A percentile compares a stretch with the other conserved stretches of the same genome.
Evolutionary conservation across 2,888 invertebrate genomes (phyloP).

Genomic region (Drosophila neutralis): DNA sequence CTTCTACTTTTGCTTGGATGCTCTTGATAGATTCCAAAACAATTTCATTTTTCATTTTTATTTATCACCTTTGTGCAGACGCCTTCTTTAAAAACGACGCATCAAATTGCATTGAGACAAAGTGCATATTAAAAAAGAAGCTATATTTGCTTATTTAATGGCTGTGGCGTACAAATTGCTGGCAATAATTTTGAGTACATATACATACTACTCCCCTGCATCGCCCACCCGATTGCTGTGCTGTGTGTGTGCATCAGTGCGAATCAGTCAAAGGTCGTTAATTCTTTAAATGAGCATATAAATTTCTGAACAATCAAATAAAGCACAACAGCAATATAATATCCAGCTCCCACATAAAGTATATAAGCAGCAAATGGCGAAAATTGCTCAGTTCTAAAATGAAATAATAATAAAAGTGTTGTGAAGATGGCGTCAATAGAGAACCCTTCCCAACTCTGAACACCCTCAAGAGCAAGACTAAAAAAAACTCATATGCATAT

Average conservation of each 20-base stretch:
- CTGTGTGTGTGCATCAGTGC: conserved; percentile 25
- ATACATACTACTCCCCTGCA: neutral
- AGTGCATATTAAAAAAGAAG: conserved; percentile 50
- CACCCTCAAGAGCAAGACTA: conserved; percentile 18
- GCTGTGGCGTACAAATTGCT: conserved; percentile 64
- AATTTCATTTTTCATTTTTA: neutral
- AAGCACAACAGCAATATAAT: conserved; percentile 35
- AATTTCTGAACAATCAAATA: conserved; percentile 61
- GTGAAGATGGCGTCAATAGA: conserved; percentile 37
- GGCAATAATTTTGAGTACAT: conserved; percentile 55
- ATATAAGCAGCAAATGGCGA: conserved; percentile 34
- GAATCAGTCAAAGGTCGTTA: conserved; percentile 81
- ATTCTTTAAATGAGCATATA: conserved; percentile 71
- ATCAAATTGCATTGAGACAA: conserved; percentile 39
- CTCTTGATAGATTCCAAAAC: neutral
- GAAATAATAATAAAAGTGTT: conserved; percentile 18
- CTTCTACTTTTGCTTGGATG: neutral
- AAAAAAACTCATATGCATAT: conserved; percentile 43
- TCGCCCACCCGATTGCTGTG: neutral
- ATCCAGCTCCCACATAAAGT: conserved; percentile 4
- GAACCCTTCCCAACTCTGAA: conserved; percentile 48
- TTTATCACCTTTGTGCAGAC: neutral
- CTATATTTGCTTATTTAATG: conserved; percentile 42
- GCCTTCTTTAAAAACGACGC: conserved; percentile 17
- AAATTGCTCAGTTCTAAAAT: conserved; percentile 21